These are phyloP conservation scores for Cetonia aurata DNA, from an alignment of 2,888 invertebrate species.

Conservation along the genomic window DNA sequence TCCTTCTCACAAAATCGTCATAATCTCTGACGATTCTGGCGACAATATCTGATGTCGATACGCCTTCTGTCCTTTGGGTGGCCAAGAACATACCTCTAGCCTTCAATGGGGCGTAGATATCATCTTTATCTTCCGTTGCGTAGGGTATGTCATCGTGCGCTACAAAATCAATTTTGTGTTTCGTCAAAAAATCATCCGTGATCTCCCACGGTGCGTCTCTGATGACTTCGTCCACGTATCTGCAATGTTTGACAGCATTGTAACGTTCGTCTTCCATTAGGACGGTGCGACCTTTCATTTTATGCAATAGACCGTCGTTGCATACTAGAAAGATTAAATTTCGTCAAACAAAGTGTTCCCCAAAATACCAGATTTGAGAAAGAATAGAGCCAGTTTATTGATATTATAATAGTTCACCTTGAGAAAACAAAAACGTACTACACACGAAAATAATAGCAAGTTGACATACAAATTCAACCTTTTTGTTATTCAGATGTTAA, in stretches of 20 bases:
- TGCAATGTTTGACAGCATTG: slow-evolving; percentile 96
- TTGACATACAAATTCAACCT: no score
- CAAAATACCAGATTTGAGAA: neutral
- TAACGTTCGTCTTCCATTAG: slow-evolving; percentile 96
- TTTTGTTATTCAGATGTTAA: no score
- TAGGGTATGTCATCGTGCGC: slow-evolving; percentile 97
- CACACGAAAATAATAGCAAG: no score
- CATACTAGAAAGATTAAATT: slow-evolving; percentile 74
- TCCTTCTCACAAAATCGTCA: slow-evolving; percentile 96
- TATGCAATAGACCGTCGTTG: slow-evolving; percentile 89
- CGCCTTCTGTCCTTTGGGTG: slow-evolving; percentile 94
- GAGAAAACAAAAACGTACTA: no score
- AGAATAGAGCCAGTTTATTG: slow-evolving; percentile 26
- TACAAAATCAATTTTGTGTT: slow-evolving; percentile 98
- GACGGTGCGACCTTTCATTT: slow-evolving; percentile 92
- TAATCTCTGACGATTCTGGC: slow-evolving; percentile 98
- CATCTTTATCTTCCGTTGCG: slow-evolving; percentile 77
- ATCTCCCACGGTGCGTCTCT: slow-evolving; percentile 94
- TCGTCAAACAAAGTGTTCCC: no score
- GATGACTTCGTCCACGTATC: slow-evolving; percentile 96
- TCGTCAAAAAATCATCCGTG: slow-evolving; percentile 86
- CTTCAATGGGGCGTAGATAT: slow-evolving; percentile 92
- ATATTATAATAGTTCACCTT: no score
- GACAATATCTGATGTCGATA: slow-evolving; percentile 99
- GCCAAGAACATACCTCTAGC: slow-evolving; percentile 96